Conservation (phyloP, 2,888 invertebrate species). For the Drosophila neonasuta region DNA sequence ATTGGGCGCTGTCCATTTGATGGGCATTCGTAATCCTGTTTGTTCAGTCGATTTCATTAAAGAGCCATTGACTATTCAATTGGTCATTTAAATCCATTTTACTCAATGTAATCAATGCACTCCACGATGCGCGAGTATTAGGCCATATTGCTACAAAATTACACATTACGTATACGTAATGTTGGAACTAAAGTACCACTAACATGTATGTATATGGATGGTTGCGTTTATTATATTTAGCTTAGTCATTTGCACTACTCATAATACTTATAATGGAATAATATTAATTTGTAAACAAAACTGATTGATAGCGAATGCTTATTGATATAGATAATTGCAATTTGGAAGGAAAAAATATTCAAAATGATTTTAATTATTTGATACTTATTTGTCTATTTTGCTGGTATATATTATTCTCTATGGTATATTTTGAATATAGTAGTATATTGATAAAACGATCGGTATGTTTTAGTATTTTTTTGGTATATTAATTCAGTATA, state of each 20-base stretch:
- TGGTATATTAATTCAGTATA: too few species aligned
- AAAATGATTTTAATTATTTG: too few species aligned
- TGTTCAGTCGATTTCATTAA: constrained; percentile 14
- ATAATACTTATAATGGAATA: not conserved
- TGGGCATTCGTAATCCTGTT: constrained; percentile 11
- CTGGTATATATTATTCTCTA: too few species aligned
- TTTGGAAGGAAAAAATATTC: not conserved
- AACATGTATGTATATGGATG: not conserved
- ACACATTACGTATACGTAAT: not conserved
- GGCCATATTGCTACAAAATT: constrained; percentile 13
- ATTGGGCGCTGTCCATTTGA: constrained; percentile 3
- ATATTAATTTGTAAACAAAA: not conserved
- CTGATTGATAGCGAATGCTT: not conserved
- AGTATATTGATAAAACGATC: too few species aligned
- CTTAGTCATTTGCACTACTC: not conserved
- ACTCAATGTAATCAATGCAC: constrained; percentile 16
- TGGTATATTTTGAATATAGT: too few species aligned
- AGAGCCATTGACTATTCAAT: constrained; percentile 23
- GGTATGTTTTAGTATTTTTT: too few species aligned
- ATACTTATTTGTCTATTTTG: too few species aligned
- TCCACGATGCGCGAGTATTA: constrained; percentile 8
- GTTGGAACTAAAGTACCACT: constrained; percentile 1
- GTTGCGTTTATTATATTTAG: not conserved
- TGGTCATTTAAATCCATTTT: constrained; percentile 35
- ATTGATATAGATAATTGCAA: not conserved